A percentile compares a stretch with the other conserved stretches of the same genome.
These are phyloP conservation scores for cat (Felis catus) DNA, from an alignment of 2,113 vertebrate species.

Conservation along the genomic window DNA sequence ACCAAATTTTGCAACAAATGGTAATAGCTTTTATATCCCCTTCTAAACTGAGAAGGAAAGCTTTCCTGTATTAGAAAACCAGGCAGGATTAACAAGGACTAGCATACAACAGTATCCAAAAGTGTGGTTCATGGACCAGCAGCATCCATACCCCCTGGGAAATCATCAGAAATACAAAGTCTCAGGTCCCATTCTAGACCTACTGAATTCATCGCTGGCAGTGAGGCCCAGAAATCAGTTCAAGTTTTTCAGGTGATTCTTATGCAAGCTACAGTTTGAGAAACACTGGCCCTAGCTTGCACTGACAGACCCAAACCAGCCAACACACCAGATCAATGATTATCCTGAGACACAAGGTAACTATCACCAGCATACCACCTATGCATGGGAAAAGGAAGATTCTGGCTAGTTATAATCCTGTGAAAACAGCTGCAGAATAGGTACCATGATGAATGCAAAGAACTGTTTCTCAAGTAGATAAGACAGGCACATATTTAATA, in stretches of 20 bases:
- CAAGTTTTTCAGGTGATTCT: background rate
- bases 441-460: background rate
- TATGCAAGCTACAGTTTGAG: background rate
- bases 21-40: background rate
- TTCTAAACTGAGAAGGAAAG: conserved; percentile 5
- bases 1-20: background rate
- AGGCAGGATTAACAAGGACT: background rate
- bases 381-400: background rate
- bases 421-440: conserved; percentile 23
- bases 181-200: background rate
- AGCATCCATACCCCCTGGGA: background rate
- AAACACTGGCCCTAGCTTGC: conserved; percentile 1
- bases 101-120: background rate
- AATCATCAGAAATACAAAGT: background rate
- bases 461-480: background rate
- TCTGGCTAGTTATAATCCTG: background rate
- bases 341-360: background rate
- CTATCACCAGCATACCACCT: background rate
- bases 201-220: background rate
- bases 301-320: conserved; percentile 5
- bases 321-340: background rate
- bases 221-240: conserved; percentile 7
- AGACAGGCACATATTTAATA: background rate
- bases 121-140: background rate
- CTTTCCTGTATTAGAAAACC: background rate